A percentile compares a stretch with the other conserved stretches of the same genome.
Conservation (phyloP, 2,888 invertebrate genomes). For the Adelphocoris suturalis region DNA sequence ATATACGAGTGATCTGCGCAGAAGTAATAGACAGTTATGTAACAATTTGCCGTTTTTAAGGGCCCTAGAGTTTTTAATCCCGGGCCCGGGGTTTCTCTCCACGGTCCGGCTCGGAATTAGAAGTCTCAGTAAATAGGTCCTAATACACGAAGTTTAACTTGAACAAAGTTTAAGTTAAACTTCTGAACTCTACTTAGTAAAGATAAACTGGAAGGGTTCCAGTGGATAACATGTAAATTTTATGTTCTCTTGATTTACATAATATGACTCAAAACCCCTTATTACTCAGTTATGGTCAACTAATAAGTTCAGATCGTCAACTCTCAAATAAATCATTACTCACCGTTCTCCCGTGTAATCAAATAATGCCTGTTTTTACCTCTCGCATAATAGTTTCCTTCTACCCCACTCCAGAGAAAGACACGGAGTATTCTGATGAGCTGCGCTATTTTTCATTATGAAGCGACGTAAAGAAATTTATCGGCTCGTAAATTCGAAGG, state of each 20-base stretch:
- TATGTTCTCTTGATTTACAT: slow-evolving; percentile 52
- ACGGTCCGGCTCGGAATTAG: too few species aligned
- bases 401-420: neutral
- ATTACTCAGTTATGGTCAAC: slow-evolving; percentile 55
- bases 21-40: too few species aligned
- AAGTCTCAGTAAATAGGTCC: too few species aligned
- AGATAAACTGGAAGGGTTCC: neutral
- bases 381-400: slow-evolving; percentile 49
- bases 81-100: too few species aligned
- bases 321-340: slow-evolving; percentile 54
- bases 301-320: slow-evolving; percentile 49
- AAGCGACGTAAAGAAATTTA: slow-evolving; percentile 37
- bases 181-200: neutral
- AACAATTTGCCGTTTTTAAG: too few species aligned
- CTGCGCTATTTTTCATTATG: slow-evolving; percentile 6
- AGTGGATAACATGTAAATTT: slow-evolving; percentile 56
- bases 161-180: too few species aligned
- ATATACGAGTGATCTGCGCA: too few species aligned
- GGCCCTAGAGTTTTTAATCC: too few species aligned
- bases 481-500: slow-evolving; percentile 33
- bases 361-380: slow-evolving; percentile 47
- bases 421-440: slow-evolving; percentile 24
- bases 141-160: too few species aligned
- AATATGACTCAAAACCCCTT: slow-evolving; percentile 58
- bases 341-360: slow-evolving; percentile 19